Percentiles rank a stretch among this genome's conserved stretches.
These are phyloP conservation scores for Pissodes strobi DNA, from an alignment of 1,140 invertebrate species.

Conservation along the genomic window DNA sequence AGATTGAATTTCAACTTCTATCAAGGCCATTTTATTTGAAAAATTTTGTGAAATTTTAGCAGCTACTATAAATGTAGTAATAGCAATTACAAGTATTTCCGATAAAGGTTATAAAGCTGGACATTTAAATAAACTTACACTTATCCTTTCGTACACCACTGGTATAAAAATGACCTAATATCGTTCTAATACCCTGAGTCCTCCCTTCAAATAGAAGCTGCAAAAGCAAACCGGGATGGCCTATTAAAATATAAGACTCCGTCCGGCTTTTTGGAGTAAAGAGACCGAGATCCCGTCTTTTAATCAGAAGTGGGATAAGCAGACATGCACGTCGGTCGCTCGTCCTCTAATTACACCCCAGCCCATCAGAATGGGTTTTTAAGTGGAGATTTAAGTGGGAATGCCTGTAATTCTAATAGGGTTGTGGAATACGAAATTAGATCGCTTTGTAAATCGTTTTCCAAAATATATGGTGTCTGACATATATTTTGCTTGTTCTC, in stretches of 20 bases:
- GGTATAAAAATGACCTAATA: conserved; percentile 18
- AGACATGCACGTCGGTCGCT: conserved; percentile 18
- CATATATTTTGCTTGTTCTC: too few species aligned
- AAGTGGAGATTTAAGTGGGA: conserved; percentile 28
- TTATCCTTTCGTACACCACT: conserved; percentile 1
- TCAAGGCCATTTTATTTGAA: neutral
- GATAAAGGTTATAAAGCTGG: neutral
- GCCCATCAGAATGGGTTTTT: conserved; percentile 25
- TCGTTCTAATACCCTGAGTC: conserved; percentile 14
- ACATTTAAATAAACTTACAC: too few species aligned
- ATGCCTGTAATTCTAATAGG: conserved; percentile 4
- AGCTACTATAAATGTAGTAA: neutral
- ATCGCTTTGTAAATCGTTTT: too few species aligned
- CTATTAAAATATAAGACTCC: conserved; percentile 35
- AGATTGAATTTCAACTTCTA: too few species aligned
- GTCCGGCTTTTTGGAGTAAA: conserved; percentile 21
- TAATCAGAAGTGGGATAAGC: conserved; percentile 33
- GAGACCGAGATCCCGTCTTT: conserved; percentile 24
- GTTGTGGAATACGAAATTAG: conserved; percentile 21
- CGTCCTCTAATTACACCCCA: conserved; percentile 22
- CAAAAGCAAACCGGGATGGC: conserved; percentile 14
- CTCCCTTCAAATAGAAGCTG: conserved; percentile 26
- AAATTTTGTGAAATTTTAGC: neutral
- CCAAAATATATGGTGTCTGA: too few species aligned
- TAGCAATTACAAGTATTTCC: neutral